A percentile compares a stretch with the other conserved stretches of the same genome.
These are phyloP conservation scores for Chlamydotis undulata DNA, from an alignment of 2,113 vertebrate species.

Conservation along the genomic window DNA sequence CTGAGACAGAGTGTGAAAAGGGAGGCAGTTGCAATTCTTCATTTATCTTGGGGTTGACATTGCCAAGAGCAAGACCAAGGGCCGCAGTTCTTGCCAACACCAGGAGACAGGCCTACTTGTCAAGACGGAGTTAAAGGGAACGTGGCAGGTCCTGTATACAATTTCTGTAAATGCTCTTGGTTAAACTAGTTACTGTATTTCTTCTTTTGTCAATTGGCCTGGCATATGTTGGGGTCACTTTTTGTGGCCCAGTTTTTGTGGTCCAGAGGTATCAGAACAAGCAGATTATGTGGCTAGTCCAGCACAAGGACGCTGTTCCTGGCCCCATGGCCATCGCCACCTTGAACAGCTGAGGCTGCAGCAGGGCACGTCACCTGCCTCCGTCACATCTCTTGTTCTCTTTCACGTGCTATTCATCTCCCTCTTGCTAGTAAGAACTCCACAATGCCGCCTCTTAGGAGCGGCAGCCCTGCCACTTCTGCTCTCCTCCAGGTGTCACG, in stretches of 20 bases:
- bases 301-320: not conserved
- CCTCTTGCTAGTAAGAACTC: not conserved
- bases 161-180: not conserved
- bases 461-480: not conserved
- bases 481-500: fast-evolving
- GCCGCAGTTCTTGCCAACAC: not conserved
- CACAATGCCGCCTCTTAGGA: not conserved
- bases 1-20: not conserved
- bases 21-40: not conserved
- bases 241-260: not conserved
- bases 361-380: not conserved
- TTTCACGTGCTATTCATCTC: not conserved
- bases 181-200: not conserved
- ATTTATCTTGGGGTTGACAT: not conserved
- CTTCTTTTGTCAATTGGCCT: not conserved
- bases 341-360: not conserved
- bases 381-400: not conserved
- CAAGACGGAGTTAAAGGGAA: not conserved
- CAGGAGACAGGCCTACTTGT: not conserved
- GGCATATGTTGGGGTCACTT: not conserved
- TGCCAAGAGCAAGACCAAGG: not conserved
- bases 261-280: not conserved
- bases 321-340: not conserved
- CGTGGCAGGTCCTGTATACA: not conserved
- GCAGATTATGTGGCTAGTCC: not conserved